Evolutionary conservation across 2,113 vertebrate genomes (phyloP).

Genomic region (Ciconia maguari): DNA sequence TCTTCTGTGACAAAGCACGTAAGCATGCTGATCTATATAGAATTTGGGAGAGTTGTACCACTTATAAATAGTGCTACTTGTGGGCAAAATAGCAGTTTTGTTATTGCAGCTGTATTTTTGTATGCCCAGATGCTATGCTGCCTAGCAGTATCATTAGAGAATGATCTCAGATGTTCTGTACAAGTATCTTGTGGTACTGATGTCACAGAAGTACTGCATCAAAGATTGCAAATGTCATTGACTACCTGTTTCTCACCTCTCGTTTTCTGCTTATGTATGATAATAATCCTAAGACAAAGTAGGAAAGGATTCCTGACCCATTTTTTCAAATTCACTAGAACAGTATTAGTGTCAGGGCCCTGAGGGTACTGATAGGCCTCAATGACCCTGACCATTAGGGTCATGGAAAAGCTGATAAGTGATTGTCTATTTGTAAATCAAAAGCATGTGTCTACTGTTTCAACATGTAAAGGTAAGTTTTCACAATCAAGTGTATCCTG

Average conservation of each 20-base stretch:
- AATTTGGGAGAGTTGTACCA: not conserved
- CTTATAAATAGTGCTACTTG: constrained; percentile 4
- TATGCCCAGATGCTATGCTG: constrained; percentile 24
- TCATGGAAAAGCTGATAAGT: not conserved
- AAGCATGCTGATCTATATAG: not conserved
- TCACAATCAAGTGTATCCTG: not conserved
- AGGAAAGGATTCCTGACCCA: not conserved
- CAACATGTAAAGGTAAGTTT: not conserved
- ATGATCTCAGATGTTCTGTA: not conserved
- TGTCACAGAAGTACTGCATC: not conserved
- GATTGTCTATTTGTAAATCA: not conserved
- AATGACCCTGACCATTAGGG: not conserved
- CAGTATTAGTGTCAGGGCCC: not conserved
- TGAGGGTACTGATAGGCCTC: not conserved
- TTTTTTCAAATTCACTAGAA: not conserved
- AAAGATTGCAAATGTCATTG: not conserved
- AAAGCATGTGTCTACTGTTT: not conserved
- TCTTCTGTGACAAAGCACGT: not conserved
- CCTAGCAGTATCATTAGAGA: not conserved
- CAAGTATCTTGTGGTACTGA: not conserved
- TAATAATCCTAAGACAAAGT: not conserved
- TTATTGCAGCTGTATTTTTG: constrained; percentile 13
- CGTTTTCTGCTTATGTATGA: not conserved
- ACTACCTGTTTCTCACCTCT: not conserved
- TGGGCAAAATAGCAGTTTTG: not conserved